Evolutionary conservation across 2,113 vertebrate genomes (phyloP), one percentile per base, ranked within the genome.

Genomic region (Trinectes maculatus): DNA sequence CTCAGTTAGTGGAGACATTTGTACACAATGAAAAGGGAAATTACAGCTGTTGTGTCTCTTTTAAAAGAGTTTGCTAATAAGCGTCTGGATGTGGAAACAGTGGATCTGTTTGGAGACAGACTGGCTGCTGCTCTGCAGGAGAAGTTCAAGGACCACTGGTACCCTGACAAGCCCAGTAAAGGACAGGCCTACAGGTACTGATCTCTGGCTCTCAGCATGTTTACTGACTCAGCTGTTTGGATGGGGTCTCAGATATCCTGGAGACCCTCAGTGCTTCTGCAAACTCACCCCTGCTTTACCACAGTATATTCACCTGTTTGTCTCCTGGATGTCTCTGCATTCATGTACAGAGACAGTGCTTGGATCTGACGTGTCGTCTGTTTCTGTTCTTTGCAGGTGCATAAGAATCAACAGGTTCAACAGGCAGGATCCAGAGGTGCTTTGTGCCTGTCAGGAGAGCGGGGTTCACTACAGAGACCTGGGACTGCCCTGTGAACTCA

Each of bases 331-430:
- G 39, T n/a, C n/a, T n/a, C n/a, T 40, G 39, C 39, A n/a, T n/a
- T 40, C n/a, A 5, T n/a, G n/a, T n/a, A 3, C 8, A n/a, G 16
- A 8, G 6, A n/a, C 39, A 40, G 7, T 0, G 6, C 31, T 40
- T 10, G n/a, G n/a, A n/a, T n/a, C n/a, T n/a, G n/a, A n/a, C n/a
- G n/a, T n/a, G n/a, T n/a, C n/a, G n/a, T n/a, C n/a, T n/a, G n/a
- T n/a, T n/a, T 47, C 1, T 46, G 12, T 48, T 1, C 6, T 69
- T 59, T 82, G 4, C 72, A 95, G 94, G 87, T 94, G 94, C 71
- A 94, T 95, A 66, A 78, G 94, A 43, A 87, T 95, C 24, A 95
- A 94, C 86, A 77, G 70, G 28, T 86, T 89, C 54, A 87, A 93
- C 25, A 79, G 81, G 63, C 82, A 91, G 74, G 94, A 95, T 85